Evolutionary conservation across 2,113 vertebrate genomes (phyloP).

Genomic region (Elaphurus davidianus): DNA sequence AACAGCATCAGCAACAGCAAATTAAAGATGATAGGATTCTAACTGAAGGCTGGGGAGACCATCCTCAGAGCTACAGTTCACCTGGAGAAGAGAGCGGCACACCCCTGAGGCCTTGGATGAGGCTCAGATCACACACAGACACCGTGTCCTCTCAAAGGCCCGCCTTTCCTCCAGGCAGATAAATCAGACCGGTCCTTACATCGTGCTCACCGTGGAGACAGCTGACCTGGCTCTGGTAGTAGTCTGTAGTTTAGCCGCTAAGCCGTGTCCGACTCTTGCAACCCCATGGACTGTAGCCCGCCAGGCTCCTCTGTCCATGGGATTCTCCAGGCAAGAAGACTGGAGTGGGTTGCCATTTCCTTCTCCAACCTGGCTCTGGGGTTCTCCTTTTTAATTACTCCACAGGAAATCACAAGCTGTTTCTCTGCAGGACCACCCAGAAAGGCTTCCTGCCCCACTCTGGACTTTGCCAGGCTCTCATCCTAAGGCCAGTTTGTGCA

Average conservation of each 20-base stretch:
- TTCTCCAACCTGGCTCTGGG: background rate
- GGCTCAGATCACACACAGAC: rapidly evolving
- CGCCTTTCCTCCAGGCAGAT: rapidly evolving
- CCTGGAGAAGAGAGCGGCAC: rapidly evolving
- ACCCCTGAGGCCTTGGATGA: rapidly evolving
- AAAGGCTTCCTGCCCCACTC: background rate
- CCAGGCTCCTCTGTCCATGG: background rate
- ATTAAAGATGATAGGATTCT: background rate
- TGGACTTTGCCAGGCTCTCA: background rate
- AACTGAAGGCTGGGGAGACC: background rate
- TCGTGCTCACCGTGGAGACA: rapidly evolving
- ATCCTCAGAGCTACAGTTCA: rapidly evolving
- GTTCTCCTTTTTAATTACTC: background rate
- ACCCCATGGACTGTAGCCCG: rapidly evolving
- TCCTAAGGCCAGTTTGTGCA: background rate
- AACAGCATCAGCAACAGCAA: background rate
- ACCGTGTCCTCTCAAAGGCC: rapidly evolving
- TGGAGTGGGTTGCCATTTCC: background rate
- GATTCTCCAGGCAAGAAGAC: background rate
- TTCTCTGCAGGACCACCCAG: background rate
- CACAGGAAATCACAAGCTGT: background rate
- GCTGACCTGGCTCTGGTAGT: background rate
- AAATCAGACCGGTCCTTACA: rapidly evolving
- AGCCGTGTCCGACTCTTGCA: rapidly evolving
- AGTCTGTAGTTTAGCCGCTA: background rate